These are phyloP conservation scores for Lepidocyrtinus sp. DNA, from an alignment of 2,888 invertebrate species.

Conservation along the genomic window DNA sequence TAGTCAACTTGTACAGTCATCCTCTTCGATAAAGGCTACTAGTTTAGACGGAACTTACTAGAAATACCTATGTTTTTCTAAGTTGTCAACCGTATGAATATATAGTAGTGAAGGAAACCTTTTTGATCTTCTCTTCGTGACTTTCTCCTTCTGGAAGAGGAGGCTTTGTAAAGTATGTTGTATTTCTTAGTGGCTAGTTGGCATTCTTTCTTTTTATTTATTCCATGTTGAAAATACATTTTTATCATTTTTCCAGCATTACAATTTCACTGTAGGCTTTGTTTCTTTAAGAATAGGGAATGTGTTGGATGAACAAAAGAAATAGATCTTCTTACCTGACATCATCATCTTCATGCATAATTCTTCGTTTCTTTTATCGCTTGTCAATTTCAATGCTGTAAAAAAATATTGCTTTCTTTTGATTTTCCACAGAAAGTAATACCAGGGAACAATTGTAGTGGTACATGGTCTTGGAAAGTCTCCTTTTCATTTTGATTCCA, in stretches of 20 bases:
- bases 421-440: not conserved
- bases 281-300: too few species aligned
- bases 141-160: not conserved
- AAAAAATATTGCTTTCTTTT: too few species aligned
- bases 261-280: too few species aligned
- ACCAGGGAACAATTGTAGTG: too few species aligned
- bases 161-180: too few species aligned
- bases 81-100: not conserved
- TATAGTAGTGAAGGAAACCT: not conserved
- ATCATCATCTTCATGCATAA: conserved; percentile 1
- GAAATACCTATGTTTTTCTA: not conserved
- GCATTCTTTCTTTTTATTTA: too few species aligned
- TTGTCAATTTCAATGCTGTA: conserved; percentile 8
- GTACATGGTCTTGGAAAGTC: too few species aligned
- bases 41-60: not conserved
- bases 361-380: conserved; percentile 1
- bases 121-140: not conserved
- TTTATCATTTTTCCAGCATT: too few species aligned
- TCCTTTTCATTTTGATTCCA: too few species aligned
- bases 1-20: not conserved
- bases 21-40: not conserved
- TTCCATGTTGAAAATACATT: too few species aligned
- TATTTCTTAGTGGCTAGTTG: too few species aligned
- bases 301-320: too few species aligned
- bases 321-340: not conserved